These are phyloP conservation scores for Drosophila nigritarsus DNA, from an alignment of 2,888 invertebrate genomes.

Conservation along the genomic window DNA sequence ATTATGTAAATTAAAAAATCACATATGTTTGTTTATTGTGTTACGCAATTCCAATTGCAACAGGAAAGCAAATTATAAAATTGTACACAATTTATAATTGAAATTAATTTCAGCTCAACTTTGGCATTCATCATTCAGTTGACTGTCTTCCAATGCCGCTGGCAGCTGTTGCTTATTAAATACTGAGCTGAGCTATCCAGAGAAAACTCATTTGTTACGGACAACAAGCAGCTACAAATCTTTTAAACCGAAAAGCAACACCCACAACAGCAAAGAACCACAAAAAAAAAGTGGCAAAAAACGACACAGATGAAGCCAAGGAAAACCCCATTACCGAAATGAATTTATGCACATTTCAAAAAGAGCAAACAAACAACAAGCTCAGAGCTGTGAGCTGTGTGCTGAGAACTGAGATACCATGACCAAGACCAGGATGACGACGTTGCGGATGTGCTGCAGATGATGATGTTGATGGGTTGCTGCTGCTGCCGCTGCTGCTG, in stretches of 20 bases:
- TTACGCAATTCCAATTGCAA: not conserved
- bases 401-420: constrained; percentile 16
- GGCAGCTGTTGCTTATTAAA: constrained; percentile 58
- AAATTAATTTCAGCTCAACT: constrained; percentile 57
- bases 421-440: constrained; percentile 50
- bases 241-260: constrained; percentile 60
- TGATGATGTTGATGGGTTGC: constrained; percentile 57
- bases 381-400: constrained; percentile 11
- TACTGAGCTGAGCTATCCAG: constrained; percentile 28
- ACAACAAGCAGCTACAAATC: constrained; percentile 64
- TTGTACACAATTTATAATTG: constrained; percentile 52
- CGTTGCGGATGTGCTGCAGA: constrained; percentile 43
- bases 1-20: not conserved
- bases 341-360: constrained; percentile 78
- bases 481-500: not conserved
- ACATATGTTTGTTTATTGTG: not conserved
- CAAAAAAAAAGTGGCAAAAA: constrained; percentile 4
- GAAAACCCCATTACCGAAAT: constrained; percentile 77
- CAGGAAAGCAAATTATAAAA: constrained; percentile 34
- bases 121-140: constrained; percentile 35
- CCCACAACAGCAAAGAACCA: constrained; percentile 30
- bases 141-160: constrained; percentile 37
- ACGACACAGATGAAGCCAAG: constrained; percentile 29
- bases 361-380: constrained; percentile 62
- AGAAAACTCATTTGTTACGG: constrained; percentile 59